Base-by-base conservation (phyloP, 2,888 invertebrate genomes). In the Ligdia adustata region DNA sequence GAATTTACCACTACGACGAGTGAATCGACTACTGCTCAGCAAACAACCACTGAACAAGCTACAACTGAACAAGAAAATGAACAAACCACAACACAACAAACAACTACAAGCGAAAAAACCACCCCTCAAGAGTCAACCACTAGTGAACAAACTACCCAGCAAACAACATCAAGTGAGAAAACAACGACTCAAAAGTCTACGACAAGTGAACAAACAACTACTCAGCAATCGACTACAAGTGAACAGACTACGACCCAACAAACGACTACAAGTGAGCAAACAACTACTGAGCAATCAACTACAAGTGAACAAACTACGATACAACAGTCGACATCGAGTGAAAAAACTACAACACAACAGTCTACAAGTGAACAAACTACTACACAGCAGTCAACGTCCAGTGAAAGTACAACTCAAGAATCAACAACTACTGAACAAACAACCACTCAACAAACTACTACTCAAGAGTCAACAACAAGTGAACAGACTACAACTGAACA, bases 21-120 rank as follows among this genome's bases (percentile, higher is more conserved):
- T 5, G 55, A 51, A 32, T 38, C 62, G 15, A 64, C 59, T 13
- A 55, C 60, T 11, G 52, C 55, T n/a, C 15, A 29, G 3, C 18
- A 29, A 29, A 35, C 62, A 11, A 46, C 18, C 5, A 18, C 5
- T 18, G 18, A 18, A n/a, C 24, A 24, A 24, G 3, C 24, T 4
- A 29, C 31, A 1, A 9, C 31, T 16, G n/a, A 29, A n/a, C 14
- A 29, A 14, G 4, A n/a, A n/a, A n/a, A n/a, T 18, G 18, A 18
- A n/a, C 24, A 24, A 24, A n/a, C 24, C 2, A 29, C 31, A 1
- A 9, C 31, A 9, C 11, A 29, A n/a, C 14, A 29, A 12, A 12
- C 7, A n/a, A 22, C 33, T 18, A 32, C 32, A 6, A 32, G 16
- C 2, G 7, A 16, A 9, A 1, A 16, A 18, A 2, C 18, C 6